phyloP scores from a whole-genome alignment of 2,113 vertebrate species.

The Cardinalis cardinalis region DNA sequence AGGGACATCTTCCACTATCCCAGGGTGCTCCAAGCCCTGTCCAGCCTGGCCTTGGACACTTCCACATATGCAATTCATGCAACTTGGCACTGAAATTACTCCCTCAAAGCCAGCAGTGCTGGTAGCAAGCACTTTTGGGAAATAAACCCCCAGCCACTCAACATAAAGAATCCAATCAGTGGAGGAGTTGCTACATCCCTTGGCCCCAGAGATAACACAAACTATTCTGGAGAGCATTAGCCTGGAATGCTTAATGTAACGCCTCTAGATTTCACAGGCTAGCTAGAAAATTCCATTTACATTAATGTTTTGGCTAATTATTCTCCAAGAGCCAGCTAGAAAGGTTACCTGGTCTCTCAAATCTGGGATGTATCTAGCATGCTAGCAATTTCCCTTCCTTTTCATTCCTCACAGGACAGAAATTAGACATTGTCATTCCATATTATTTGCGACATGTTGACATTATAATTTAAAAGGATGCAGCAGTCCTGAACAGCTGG shows the following conservation, averaged over 20 bases:
- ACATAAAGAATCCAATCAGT: background rate
- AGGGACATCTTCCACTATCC: background rate
- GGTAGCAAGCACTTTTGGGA: background rate
- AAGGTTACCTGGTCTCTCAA: slow-evolving; percentile 32
- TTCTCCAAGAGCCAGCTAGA: background rate
- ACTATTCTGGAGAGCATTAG: background rate
- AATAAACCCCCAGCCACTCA: background rate
- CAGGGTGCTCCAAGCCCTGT: background rate
- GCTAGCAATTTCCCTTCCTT: slow-evolving; percentile 53
- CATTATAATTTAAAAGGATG: slow-evolving; percentile 68
- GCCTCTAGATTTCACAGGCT: slow-evolving; percentile 12
- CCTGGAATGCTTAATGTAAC: background rate
- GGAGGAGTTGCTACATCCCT: background rate
- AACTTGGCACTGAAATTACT: background rate
- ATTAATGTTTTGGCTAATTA: slow-evolving; percentile 27
- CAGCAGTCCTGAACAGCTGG: slow-evolving; percentile 65
- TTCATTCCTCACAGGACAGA: slow-evolving; percentile 59
- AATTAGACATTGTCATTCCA: slow-evolving; percentile 62
- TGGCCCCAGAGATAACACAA: background rate
- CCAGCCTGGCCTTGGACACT: background rate
- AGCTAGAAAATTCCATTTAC: slow-evolving; percentile 18
- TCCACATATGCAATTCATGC: background rate
- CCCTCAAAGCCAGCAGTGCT: background rate
- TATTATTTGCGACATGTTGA: slow-evolving; percentile 56
- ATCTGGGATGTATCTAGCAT: slow-evolving; percentile 25